A percentile compares a stretch with the other conserved stretches of the same genome.
These are phyloP conservation scores for Sesamia nonagrioides DNA, from an alignment of 1,140 invertebrate genomes.

Conservation along the genomic window DNA sequence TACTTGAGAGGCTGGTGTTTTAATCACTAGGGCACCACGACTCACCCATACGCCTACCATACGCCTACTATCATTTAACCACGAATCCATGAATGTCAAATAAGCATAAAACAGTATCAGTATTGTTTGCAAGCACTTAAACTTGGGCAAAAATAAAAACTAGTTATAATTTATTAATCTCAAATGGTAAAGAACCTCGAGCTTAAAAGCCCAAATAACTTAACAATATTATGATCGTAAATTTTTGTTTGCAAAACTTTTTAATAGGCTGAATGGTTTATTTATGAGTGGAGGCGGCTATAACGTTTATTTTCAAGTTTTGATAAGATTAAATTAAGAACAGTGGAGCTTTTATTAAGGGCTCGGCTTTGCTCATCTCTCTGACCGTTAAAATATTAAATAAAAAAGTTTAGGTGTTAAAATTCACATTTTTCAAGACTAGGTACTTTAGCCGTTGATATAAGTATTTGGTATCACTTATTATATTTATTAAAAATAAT, in stretches of 20 bases:
- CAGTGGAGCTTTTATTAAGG: neutral
- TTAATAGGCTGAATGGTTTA: slow-evolving; percentile 35
- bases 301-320: slow-evolving; percentile 20
- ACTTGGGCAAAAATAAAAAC: neutral
- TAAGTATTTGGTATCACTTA: no score
- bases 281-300: slow-evolving; percentile 5
- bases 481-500: no score
- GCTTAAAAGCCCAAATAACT: slow-evolving; percentile 9
- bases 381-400: neutral
- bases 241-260: slow-evolving; percentile 35
- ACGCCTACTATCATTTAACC: no score
- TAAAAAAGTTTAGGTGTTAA: neutral
- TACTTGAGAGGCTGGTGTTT: no score
- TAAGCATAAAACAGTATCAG: neutral
- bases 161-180: neutral
- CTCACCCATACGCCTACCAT: no score
- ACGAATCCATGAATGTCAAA: no score
- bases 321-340: slow-evolving; percentile 21
- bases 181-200: slow-evolving; percentile 14
- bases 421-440: no score
- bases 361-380: neutral
- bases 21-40: no score
- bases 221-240: slow-evolving; percentile 32
- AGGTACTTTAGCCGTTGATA: no score
- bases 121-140: neutral